Conservation (phyloP, 2,888 invertebrate genomes). For the Eurois occulta region DNA sequence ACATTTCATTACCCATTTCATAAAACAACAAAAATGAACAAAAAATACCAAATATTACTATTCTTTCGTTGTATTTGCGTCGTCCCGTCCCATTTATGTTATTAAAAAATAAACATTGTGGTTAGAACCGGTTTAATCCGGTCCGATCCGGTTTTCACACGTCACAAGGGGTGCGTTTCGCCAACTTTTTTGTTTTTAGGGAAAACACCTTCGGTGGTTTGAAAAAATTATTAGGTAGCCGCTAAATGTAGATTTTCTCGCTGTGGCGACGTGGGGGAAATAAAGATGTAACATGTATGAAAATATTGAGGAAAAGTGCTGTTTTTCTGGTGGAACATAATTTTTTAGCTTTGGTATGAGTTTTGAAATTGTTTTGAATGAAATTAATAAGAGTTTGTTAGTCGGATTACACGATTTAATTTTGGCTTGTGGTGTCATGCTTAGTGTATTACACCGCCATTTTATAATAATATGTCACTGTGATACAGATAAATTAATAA, state of each 20-base stretch:
- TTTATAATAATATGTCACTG: neutral
- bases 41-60: slow-evolving; percentile 31
- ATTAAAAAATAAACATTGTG: slow-evolving; percentile 69
- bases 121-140: slow-evolving; percentile 71
- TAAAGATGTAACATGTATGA: slow-evolving; percentile 61
- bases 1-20: slow-evolving; percentile 37
- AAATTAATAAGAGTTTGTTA: slow-evolving; percentile 31
- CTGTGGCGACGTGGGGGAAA: slow-evolving; percentile 50
- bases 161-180: slow-evolving; percentile 55
- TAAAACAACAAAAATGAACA: slow-evolving; percentile 24
- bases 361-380: slow-evolving; percentile 29
- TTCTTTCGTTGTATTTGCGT: slow-evolving; percentile 54
- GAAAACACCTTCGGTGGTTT: slow-evolving; percentile 55
- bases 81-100: slow-evolving; percentile 59
- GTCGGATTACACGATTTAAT: neutral
- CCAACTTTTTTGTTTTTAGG: slow-evolving; percentile 58
- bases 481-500: neutral
- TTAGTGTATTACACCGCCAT: neutral
- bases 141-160: slow-evolving; percentile 66
- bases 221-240: slow-evolving; percentile 63
- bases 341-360: slow-evolving; percentile 12
- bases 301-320: slow-evolving; percentile 52
- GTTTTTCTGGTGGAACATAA: slow-evolving; percentile 26
- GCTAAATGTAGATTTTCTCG: slow-evolving; percentile 65
- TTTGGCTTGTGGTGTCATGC: neutral